Evolutionary conservation across 2,888 invertebrate genomes (phyloP), one percentile per base, ranked within the genome.

Genomic region (Lasiommata megera): DNA sequence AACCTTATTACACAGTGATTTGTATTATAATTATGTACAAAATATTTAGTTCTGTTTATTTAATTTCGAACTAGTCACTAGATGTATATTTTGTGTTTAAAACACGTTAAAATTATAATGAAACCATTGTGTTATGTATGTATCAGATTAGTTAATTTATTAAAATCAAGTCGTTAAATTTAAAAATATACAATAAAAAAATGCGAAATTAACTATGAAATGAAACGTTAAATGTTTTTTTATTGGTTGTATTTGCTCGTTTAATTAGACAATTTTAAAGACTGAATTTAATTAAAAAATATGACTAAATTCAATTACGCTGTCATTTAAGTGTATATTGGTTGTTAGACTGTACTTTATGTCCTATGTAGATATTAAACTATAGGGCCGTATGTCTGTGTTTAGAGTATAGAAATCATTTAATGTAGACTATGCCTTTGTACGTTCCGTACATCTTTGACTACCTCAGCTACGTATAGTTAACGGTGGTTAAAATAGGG

Each of bases 301-400:
- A 81, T 78, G 82, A 75, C 80, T 79, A 73, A 82, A 86, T 84
- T 87, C 86, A 88, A 89, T 88, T 88, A 87, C 68, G 76, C 80
- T 80, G 84, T 88, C 84, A 78, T 84, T 74, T 82, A 82, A 78
- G 72, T 73, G 63, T 78, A 77, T 70, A 70, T 65, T 79, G 79
- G 72, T 73, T 69, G 51, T 71, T 77, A 80, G 76, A 67, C 72
- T 72, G 70, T 72, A 72, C 58, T 72, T 64, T 63, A 64, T 64
- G 63, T 64, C 61, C 55, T 56, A 54, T 60, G 63, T 61, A 63
- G 64, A 56, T 48, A 18, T 41, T 41, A 31, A 16, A 29, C 16
- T 31, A 61, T 67, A 77, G 73, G 69, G 69, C 70, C 68, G 73
- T 76, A 64, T 70, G 72, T 81, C 68, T 74, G 72, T 82, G 81